Evolutionary conservation across 2,888 invertebrate genomes (phyloP).

Genomic region (Tiphia femorata): DNA sequence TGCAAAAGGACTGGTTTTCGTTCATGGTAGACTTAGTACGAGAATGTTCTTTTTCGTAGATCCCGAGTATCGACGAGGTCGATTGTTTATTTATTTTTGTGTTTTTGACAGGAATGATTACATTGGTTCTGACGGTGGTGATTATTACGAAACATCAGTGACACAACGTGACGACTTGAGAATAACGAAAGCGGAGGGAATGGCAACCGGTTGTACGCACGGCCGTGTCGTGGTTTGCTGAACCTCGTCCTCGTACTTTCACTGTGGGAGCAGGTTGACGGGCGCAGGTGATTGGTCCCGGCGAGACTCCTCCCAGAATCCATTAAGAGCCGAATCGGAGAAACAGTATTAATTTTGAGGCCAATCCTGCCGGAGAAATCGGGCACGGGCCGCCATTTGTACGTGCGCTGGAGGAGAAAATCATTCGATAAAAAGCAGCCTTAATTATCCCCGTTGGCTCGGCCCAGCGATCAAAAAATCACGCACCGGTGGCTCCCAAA

Average conservation of each 20-base stretch:
- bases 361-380: slow-evolving; percentile 57
- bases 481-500: slow-evolving; percentile 26
- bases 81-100: too few relatives aligned
- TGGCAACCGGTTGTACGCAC: slow-evolving; percentile 10
- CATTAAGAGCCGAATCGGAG: slow-evolving; percentile 62
- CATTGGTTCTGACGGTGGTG: too few relatives aligned
- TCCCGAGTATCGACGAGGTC: too few relatives aligned
- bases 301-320: slow-evolving; percentile 61
- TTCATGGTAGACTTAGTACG: too few relatives aligned
- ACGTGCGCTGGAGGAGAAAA: slow-evolving; percentile 8
- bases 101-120: too few relatives aligned
- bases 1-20: too few relatives aligned
- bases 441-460: slow-evolving; percentile 48
- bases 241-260: slow-evolving; percentile 57
- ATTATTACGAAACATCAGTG: too few relatives aligned
- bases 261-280: slow-evolving; percentile 48
- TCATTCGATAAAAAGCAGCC: slow-evolving; percentile 34
- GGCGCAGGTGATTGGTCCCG: slow-evolving; percentile 62
- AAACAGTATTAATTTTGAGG: slow-evolving; percentile 65
- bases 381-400: slow-evolving; percentile 58
- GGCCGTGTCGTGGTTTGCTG: too few relatives aligned
- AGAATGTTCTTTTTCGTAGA: too few relatives aligned
- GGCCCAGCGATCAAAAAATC: slow-evolving; percentile 20
- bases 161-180: too few relatives aligned
- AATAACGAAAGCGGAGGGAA: slow-evolving; percentile 14